Evolutionary conservation across 2,797 vertebrate genomes (phyloP), one percentile per base, ranked within the genome.

Genomic region (Gymnopithys bicolor): DNA sequence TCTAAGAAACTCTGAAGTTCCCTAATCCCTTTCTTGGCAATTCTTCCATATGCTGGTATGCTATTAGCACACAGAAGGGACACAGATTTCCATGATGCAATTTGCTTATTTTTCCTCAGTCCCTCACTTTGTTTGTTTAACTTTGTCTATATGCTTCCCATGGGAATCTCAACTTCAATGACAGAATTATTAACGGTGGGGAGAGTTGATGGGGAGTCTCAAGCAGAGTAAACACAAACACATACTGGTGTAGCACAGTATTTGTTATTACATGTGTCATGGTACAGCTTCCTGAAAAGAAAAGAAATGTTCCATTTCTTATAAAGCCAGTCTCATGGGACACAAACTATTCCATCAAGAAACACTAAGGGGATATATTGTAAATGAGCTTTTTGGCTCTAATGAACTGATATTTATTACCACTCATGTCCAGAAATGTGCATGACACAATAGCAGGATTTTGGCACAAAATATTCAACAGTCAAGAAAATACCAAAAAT

Each of bases 51-150:
- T 68, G 37, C 87, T 96, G 93, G 86, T 90, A 89, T 94, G 89
- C 53, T 93, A 59, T 28, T 88, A 94, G 89, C 66, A 70, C 77
- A 75, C 41, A 90, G 91, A 43, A 78, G 77, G 79, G 83, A 74
- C 91, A 87, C 60, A 97, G 79, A 95, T 96, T 96, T 96, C 96
- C 96, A 97, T 96, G 95, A 97, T 97, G 95, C 81, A 95, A 94
- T 77, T 90, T 68, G 90, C 74, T 96, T 96, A 69, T 97, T 96
- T 97, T 96, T 94, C 77, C 70, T 91, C 30, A 84, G 93, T 77
- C 83, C 49, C 84, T 90, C 81, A 56, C 79, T 92, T 68, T 89
- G 53, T 91, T 95, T 94, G 84, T 90, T 93, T 97, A 95, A 92
- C 90, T 94, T 89, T 90, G 69, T 76, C 93, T 94, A 90, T 95